These are phyloP conservation scores for Gymnoscopelus microlampas DNA, from an alignment of 2,797 vertebrate species.

Conservation along the genomic window DNA sequence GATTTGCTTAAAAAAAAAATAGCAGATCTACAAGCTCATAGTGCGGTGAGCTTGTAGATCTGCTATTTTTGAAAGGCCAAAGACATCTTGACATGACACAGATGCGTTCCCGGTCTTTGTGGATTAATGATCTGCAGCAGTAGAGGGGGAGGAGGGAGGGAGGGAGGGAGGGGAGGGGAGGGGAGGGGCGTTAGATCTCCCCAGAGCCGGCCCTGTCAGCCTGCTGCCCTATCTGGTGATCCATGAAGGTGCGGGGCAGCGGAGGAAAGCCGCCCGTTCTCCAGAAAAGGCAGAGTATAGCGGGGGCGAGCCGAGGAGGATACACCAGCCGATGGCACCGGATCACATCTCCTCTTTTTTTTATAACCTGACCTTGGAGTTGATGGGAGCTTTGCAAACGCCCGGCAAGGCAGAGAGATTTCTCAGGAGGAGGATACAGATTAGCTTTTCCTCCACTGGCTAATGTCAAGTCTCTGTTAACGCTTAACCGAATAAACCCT, in stretches of 20 bases:
- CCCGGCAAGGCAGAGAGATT: conserved; percentile 26
- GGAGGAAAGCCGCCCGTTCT: conserved; percentile 40
- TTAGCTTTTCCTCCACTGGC: too few relatives aligned
- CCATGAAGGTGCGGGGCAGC: conserved; percentile 48
- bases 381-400: conserved; percentile 46
- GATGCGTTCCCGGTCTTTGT: too few relatives aligned
- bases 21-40: too few relatives aligned
- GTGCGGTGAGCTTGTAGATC: too few relatives aligned
- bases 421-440: conserved; percentile 35
- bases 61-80: too few relatives aligned
- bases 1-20: too few relatives aligned
- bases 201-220: conserved; percentile 50
- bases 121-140: too few relatives aligned
- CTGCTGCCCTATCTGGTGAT: conserved; percentile 67
- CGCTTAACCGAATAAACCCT: too few relatives aligned
- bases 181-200: conserved; percentile 12
- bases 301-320: conserved; percentile 31
- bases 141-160: conserved; percentile 8
- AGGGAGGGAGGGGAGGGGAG: too few relatives aligned
- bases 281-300: not conserved
- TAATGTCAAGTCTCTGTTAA: too few relatives aligned
- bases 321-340: conserved; percentile 60
- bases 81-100: too few relatives aligned
- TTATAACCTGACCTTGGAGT: conserved; percentile 57
- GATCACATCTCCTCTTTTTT: conserved; percentile 49